Base-by-base conservation (phyloP, 2,888 invertebrate genomes). In the Trachelus troglodyta region DNA sequence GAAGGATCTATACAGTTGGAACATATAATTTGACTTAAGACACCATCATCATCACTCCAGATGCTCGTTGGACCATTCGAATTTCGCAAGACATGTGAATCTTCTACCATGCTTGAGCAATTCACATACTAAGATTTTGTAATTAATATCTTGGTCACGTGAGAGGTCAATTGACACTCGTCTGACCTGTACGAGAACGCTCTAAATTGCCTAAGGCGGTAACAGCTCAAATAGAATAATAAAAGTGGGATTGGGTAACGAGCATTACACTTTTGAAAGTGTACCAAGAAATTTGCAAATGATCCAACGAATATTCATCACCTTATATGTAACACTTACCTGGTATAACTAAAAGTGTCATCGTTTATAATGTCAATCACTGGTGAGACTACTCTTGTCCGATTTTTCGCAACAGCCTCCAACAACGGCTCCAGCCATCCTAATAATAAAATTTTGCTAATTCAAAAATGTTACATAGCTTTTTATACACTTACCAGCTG, bases 361-460 rank as follows among this genome's bases (percentile, higher is more conserved):
- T 99, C 98, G 81, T 97, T 98, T 74, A 99, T 97, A 31, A 99
- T 97, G 89, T 98, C 98, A 80, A 98, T 98, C 0, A 98, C 96
- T 0, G 98, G 98, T 86, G 96, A 96, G 12, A 95, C 95, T 1
- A 96, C 95, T 33, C 94, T 92, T 78, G 93, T 94, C 75, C 92
- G 93, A 88, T 96, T 93, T 86, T 94, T 93, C 34, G 93, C 92
- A 69, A 96, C 94, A 77, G 96, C 93, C 75, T 93, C 92, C 69
- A 97, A 89, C 3, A 97, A 92, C 0, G 96, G 96, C 86, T 96
- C 96, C 84, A 97, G 89, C 97, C 96, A 97, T 23, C 96, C 97
- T 88, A 9, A 56, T 56, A 2, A 56, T 23, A 56, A 56, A 23
- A 9, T 23, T 23, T 23, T 56, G 56, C 23, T 23, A 56, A 23